Percentiles rank a stretch among this genome's conserved stretches.
Conservation (phyloP, 2,797 vertebrate species). For the Lindbergichthys nudifrons region DNA sequence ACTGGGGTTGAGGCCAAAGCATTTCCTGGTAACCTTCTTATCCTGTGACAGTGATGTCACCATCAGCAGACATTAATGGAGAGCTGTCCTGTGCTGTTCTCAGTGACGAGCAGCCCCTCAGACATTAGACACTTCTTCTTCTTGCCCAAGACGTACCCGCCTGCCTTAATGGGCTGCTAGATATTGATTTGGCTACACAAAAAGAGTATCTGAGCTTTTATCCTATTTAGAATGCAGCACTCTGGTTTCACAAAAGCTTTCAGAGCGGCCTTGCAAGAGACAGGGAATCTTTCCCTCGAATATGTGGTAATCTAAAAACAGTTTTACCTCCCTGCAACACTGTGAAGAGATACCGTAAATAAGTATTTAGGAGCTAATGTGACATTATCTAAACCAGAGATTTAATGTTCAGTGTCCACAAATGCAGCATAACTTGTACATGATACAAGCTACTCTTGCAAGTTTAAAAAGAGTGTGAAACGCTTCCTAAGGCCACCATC, state of each 20-base stretch:
- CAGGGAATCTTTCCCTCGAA: constrained; percentile 38
- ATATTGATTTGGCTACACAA: constrained; percentile 83
- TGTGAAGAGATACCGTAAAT: constrained; percentile 3
- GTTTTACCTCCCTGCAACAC: constrained; percentile 6
- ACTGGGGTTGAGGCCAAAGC: constrained; percentile 53
- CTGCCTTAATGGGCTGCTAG: constrained; percentile 79
- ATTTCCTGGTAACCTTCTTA: constrained; percentile 65
- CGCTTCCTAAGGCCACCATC: constrained; percentile 3
- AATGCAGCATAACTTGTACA: not conserved
- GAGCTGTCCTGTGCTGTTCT: constrained; percentile 60
- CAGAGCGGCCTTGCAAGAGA: constrained; percentile 56
- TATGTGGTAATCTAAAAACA: constrained; percentile 41
- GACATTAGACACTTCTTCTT: constrained; percentile 71
- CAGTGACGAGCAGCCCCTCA: constrained; percentile 58
- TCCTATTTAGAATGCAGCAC: constrained; percentile 74
- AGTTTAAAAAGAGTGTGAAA: constrained; percentile 13
- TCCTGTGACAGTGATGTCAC: constrained; percentile 75
- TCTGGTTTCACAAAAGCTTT: constrained; percentile 76
- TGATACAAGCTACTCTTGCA: not conserved
- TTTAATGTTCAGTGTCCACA: constrained; percentile 1
- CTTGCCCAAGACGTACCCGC: constrained; percentile 67
- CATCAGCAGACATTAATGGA: constrained; percentile 68
- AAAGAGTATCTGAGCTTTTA: constrained; percentile 79
- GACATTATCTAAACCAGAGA: not conserved
- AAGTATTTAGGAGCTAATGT: constrained; percentile 2